Conservation (phyloP, 2,113 vertebrate species). For the Zootoca vivipara region DNA sequence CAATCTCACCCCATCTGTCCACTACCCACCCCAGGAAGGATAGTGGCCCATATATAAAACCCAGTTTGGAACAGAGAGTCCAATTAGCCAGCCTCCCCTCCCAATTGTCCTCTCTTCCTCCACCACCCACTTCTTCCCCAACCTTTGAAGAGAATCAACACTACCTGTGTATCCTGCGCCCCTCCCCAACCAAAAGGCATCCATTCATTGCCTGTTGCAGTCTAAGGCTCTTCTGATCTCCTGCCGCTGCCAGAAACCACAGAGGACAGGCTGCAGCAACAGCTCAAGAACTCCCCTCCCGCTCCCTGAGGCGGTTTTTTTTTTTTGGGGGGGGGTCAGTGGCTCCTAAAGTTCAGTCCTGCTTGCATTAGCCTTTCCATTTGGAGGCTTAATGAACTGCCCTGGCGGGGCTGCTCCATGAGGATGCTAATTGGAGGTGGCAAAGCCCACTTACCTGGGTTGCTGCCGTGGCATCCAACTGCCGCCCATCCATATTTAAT, state of each 20-base stretch:
- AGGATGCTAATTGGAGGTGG: constrained; percentile 89
- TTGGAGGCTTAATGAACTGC: constrained; percentile 85
- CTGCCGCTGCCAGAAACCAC: constrained; percentile 27
- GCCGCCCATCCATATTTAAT: constrained; percentile 90
- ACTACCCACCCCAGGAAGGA: not conserved
- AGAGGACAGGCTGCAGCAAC: constrained; percentile 74
- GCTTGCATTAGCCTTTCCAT: constrained; percentile 79
- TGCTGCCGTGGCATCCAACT: constrained; percentile 78
- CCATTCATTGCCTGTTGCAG: too few relatives aligned
- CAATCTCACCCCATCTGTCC: not conserved
- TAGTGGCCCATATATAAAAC: not conserved
- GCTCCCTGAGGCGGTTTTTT: constrained; percentile 82
- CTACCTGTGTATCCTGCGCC: too few relatives aligned
- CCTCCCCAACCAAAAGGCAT: not conserved
- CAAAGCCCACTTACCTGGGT: constrained; percentile 82
- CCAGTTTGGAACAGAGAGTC: too few relatives aligned
- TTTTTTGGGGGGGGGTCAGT: too few relatives aligned
- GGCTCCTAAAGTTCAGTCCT: constrained; percentile 78
- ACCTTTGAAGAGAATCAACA: not conserved
- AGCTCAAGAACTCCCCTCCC: constrained; percentile 29
- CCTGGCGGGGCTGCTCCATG: constrained; percentile 84
- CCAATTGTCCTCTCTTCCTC: not conserved
- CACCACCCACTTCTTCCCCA: not conserved
- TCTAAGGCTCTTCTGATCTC: not conserved
- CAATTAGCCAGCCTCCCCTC: too few relatives aligned